Evolutionary conservation across 2,888 invertebrate species (phyloP).

Genomic region (Phyllotreta striolata): DNA sequence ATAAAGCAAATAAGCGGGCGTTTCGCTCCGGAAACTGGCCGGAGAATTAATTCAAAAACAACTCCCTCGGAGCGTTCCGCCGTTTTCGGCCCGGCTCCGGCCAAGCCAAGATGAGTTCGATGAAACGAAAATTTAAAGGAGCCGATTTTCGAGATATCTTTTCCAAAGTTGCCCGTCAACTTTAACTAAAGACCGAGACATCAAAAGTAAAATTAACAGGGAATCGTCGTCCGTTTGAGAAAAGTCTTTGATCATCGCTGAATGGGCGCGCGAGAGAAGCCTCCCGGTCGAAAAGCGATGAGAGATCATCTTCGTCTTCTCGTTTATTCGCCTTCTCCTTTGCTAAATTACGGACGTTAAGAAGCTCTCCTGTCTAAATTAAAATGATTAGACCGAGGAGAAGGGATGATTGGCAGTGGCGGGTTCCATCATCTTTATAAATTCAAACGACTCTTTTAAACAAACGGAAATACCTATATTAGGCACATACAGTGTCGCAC

Average conservation of each 20-base stretch:
- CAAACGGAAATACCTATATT: constrained; percentile 1
- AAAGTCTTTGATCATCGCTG: constrained; percentile 58
- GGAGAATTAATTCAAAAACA: constrained; percentile 2
- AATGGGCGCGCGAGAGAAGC: constrained; percentile 45
- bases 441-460: not conserved
- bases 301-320: constrained; percentile 44
- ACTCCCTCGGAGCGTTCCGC: constrained; percentile 14
- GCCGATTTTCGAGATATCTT: constrained; percentile 53
- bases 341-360: constrained; percentile 51
- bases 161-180: constrained; percentile 54
- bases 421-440: constrained; percentile 15
- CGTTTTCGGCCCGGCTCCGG: constrained; percentile 4
- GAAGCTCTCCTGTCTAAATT: constrained; percentile 49
- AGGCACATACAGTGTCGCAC: too few species aligned
- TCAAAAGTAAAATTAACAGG: constrained; percentile 59
- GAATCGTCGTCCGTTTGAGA: constrained; percentile 56
- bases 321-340: constrained; percentile 35
- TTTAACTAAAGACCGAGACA: constrained; percentile 47
- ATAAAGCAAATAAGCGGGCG: too few species aligned
- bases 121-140: constrained; percentile 44
- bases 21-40: too few species aligned
- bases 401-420: constrained; percentile 16
- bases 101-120: constrained; percentile 32
- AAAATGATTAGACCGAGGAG: constrained; percentile 47
- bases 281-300: constrained; percentile 28